These are phyloP conservation scores for Anguilla obscura DNA, from an alignment of 2,797 vertebrate genomes.

Conservation along the genomic window DNA sequence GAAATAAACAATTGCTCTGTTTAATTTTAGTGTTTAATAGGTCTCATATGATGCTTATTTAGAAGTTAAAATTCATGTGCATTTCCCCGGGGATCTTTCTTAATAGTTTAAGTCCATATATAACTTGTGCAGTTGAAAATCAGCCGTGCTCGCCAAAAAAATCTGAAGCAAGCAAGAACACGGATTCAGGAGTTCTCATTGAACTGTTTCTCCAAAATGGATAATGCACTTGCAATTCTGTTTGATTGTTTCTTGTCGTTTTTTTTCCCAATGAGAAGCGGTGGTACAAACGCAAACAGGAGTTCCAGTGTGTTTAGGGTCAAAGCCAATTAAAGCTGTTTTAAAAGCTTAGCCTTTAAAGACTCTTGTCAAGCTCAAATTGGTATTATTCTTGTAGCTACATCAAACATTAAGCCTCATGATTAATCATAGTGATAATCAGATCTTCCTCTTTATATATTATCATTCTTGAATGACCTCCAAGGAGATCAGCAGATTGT, in stretches of 20 bases:
- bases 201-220: conserved; percentile 54
- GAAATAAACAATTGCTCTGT: neutral
- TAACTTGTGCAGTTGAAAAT: conserved; percentile 28
- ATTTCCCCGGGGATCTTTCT: conserved; percentile 51
- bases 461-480: neutral
- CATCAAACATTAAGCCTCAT: neutral
- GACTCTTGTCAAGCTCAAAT: neutral
- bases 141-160: conserved; percentile 23
- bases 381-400: neutral
- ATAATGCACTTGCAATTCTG: conserved; percentile 54
- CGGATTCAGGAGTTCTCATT: conserved; percentile 47
- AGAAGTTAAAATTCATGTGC: conserved; percentile 45
- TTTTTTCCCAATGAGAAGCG: conserved; percentile 47
- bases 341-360: conserved; percentile 29
- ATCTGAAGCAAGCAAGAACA: neutral
- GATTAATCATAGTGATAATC: neutral
- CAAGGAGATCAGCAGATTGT: neutral
- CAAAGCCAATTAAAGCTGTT: conserved; percentile 30
- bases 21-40: conserved; percentile 7
- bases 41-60: conserved; percentile 46
- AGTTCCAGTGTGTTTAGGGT: conserved; percentile 46
- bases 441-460: neutral
- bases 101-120: conserved; percentile 52
- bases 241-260: conserved; percentile 41
- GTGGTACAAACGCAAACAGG: conserved; percentile 56